A percentile compares a stretch with the other conserved stretches of the same genome.
Evolutionary conservation across 2,113 vertebrate species (phyloP).

Genomic region (Synchiropus splendidus): DNA sequence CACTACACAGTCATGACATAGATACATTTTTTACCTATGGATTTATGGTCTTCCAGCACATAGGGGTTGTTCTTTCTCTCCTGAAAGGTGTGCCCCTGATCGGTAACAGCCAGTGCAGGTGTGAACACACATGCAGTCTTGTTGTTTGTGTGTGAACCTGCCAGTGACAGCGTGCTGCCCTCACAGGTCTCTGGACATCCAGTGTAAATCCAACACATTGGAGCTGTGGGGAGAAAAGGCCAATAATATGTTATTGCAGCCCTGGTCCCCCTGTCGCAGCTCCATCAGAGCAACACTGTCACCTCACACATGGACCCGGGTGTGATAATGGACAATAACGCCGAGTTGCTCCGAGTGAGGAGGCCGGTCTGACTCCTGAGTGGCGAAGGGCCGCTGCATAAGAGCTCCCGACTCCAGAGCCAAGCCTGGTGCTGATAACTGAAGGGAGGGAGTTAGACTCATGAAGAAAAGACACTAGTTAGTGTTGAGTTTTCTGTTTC

Average conservation of each 20-base stretch:
- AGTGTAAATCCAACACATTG: slow-evolving; percentile 69
- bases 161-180: slow-evolving; percentile 61
- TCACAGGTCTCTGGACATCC: slow-evolving; percentile 69
- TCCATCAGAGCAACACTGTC: slow-evolving; percentile 66
- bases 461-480: too few relatives aligned
- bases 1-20: too few relatives aligned
- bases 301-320: slow-evolving; percentile 58
- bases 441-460: too few relatives aligned
- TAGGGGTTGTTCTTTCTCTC: too few relatives aligned
- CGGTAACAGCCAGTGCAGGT: too few relatives aligned
- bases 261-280: slow-evolving; percentile 62
- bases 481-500: too few relatives aligned
- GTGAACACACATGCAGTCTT: slow-evolving; percentile 34
- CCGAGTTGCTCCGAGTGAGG: slow-evolving; percentile 57
- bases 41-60: too few relatives aligned
- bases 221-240: slow-evolving; percentile 61
- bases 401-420: slow-evolving; percentile 16
- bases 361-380: slow-evolving; percentile 63
- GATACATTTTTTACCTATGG: too few relatives aligned
- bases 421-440: too few relatives aligned
- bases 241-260: slow-evolving; percentile 77
- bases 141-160: slow-evolving; percentile 35
- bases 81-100: too few relatives aligned
- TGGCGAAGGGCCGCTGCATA: slow-evolving; percentile 47
- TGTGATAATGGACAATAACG: slow-evolving; percentile 74